Evolutionary conservation across 2,797 vertebrate species (phyloP), one percentile per base, ranked within the genome.

Genomic region (Poecilia gillii): DNA sequence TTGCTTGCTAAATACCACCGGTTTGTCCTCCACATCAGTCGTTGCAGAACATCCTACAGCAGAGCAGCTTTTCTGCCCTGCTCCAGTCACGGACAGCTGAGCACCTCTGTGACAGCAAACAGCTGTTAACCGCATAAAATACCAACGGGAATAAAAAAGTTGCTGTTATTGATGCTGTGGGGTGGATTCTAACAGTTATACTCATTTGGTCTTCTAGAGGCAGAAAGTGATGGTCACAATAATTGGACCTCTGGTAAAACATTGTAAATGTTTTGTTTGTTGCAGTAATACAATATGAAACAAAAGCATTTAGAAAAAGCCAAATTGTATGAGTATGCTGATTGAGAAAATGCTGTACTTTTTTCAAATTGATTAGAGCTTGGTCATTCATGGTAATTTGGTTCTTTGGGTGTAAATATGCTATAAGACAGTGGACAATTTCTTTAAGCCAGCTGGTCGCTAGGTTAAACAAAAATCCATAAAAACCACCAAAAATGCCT

Each of bases 41-140:
- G 82, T 57, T 83, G 84, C 82, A 72, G 53, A 86, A 74, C 81
- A 75, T 78, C 84, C 68, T 51, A 72, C 71, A 88, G 81, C 89
- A 59, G 51, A 1, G 49, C 74, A 41, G 47, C 79, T 80, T 77
- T 80, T 72, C 66, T 64, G 74, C 74, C 66, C 79, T 23, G 39
- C 31, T 53, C 76, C 72, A 77, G 80, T 77, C 77, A 39, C 72
- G 84, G 85, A 81, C 79, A 86, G 72, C 62, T 81, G 80, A 88
- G 81, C 87, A 86, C 85, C 80, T 80, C 79, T 77, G 77, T 91
- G 85, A 90, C 87, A 86, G 86, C 80, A 87, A 84, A 78, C 82
- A 70, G 77, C 81, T 5, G 12, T 80, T 89, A 80, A 88, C 84
- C 89, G 78, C 49, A 82, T 81, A 82, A 90, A 90, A 84, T 31